Conservation (phyloP, 2,888 invertebrate species). For the Allacma fusca region DNA sequence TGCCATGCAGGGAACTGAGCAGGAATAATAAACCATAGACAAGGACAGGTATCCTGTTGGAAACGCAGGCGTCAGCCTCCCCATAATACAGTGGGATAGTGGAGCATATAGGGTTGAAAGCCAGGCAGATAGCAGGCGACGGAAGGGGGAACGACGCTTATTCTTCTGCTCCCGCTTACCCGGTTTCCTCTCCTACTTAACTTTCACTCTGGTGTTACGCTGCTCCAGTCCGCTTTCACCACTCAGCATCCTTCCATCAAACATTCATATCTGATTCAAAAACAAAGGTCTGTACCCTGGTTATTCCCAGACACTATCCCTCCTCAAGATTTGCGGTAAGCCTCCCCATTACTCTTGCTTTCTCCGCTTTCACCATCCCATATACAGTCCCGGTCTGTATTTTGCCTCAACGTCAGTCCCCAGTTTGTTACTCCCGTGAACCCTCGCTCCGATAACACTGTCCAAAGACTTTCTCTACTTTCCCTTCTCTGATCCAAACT, state of each 20-base stretch:
- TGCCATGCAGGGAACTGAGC: no score
- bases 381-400: no score
- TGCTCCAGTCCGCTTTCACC: slow-evolving; percentile 21
- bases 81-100: neutral
- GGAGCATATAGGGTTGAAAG: neutral
- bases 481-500: no score
- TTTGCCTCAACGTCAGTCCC: no score
- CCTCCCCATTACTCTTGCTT: neutral
- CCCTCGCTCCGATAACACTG: no score
- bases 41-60: neutral
- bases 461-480: no score
- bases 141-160: neutral
- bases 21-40: neutral
- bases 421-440: no score
- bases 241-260: slow-evolving; percentile 12
- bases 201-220: neutral
- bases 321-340: neutral
- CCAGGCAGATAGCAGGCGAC: neutral
- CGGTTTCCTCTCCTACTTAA: slow-evolving; percentile 25
- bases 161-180: neutral
- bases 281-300: neutral
- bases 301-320: no score
- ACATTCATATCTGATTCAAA: neutral
- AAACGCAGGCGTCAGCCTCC: slow-evolving; percentile 32
- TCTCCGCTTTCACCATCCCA: neutral